Evolutionary conservation across 2,113 vertebrate species (phyloP).

Genomic region (Manacus vitellinus): DNA sequence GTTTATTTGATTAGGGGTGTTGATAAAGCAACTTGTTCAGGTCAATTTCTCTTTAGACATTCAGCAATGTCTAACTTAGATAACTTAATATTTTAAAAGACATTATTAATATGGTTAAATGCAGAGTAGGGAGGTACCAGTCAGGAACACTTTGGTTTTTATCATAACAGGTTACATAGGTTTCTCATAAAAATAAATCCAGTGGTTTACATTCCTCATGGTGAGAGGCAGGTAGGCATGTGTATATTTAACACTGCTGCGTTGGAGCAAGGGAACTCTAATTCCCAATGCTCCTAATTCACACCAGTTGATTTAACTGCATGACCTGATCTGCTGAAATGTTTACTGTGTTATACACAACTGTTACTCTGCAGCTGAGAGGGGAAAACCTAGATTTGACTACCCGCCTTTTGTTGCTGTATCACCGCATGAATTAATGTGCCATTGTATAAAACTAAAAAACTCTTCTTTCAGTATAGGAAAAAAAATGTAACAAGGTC

Average conservation of each 20-base stretch:
- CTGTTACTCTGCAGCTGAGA: neutral
- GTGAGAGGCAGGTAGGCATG: neutral
- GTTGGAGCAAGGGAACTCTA: neutral
- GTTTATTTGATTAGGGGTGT: neutral
- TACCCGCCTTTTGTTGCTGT: neutral
- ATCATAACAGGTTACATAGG: fast-evolving
- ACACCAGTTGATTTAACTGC: neutral
- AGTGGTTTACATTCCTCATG: neutral
- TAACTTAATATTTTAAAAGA: neutral
- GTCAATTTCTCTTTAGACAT: neutral
- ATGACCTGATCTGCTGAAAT: neutral
- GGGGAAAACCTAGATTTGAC: neutral
- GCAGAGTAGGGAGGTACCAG: neutral
- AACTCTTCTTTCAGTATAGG: neutral
- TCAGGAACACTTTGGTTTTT: neutral
- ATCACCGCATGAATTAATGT: neutral
- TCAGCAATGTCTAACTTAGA: neutral
- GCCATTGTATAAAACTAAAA: neutral
- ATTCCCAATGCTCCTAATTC: neutral
- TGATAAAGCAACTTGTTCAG: neutral
- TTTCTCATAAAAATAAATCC: neutral
- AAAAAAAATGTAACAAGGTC: neutral
- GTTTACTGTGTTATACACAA: neutral
- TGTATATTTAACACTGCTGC: neutral
- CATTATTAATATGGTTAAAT: neutral